phyloP scores from a whole-genome alignment of 2,797 vertebrate species.

The Sebastes variabilis region DNA sequence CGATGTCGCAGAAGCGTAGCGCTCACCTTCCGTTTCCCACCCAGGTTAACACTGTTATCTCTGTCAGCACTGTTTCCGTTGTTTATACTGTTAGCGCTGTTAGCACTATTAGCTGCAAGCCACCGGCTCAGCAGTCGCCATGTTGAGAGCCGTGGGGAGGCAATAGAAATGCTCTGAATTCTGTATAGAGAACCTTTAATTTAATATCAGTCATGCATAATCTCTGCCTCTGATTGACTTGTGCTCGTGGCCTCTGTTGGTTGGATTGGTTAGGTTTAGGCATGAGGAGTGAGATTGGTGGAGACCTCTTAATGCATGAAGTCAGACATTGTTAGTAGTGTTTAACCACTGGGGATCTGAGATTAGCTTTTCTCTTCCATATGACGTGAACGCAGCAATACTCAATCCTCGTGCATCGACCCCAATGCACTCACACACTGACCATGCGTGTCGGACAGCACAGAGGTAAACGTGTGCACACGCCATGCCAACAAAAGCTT shows the following conservation, averaged over 20 bases:
- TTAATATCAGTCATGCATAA: too few species aligned
- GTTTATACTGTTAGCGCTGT: too few species aligned
- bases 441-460: not conserved
- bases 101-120: too few species aligned
- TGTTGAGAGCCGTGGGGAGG: too few species aligned
- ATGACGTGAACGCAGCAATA: conserved; percentile 1
- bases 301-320: not conserved
- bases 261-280: not conserved
- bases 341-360: not conserved
- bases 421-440: not conserved
- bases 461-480: not conserved
- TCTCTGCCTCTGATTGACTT: not conserved
- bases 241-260: not conserved
- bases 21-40: too few species aligned
- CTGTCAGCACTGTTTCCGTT: too few species aligned
- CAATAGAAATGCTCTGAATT: too few species aligned
- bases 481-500: not conserved
- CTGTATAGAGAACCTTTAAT: too few species aligned
- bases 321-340: not conserved
- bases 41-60: too few species aligned
- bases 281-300: not conserved
- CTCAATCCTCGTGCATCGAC: not conserved
- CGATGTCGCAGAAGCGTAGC: too few species aligned
- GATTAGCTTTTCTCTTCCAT: not conserved
- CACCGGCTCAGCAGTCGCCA: too few species aligned